Evolutionary conservation across 2,888 invertebrate genomes (phyloP), one percentile per base, ranked within the genome.

Genomic region (Rotaria socialis): DNA sequence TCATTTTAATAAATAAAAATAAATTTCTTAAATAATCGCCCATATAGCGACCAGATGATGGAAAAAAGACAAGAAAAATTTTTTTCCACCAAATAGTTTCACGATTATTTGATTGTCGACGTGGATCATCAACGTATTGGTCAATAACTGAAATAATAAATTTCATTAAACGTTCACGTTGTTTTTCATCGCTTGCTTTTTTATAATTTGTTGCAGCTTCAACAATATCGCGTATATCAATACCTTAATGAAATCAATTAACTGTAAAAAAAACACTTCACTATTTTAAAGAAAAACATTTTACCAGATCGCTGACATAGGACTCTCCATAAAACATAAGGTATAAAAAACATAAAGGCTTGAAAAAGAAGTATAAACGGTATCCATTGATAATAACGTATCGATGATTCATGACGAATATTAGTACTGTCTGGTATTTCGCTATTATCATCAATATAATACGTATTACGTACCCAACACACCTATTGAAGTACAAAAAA

Each of bases 381-480:
- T 75, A 87, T 85, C 87, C 87, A 87, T 85, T 87, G 87, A 84
- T 87, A 87, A 60, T 87, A 87, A 27, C 85, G 80, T 24, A 87
- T 52, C 41, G 84, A 84, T 11, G 67, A 60, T 10, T 85, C 80
- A 47, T 75, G 58, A 2, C 87, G 84, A 16, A 52, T 67, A 52
- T 60, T 41, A 56, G 47, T 80, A n/a, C n/a, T 85, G 24, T 87
- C 85, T 19, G 87, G 87, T 58, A 87, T 80, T 43, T 87, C 58
- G 22, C 58, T 85, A 84, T 87, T 43, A 41, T 85, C 85, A 11
- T 85, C 58, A 35, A 87, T 58, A 75, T 87, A 87, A 74, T 87
- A 87, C 24, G 87, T 87, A 56, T 87, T 87, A 22, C 85, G 84
- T 35, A 87, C 87, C 87, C 87, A 87, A 58, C 87, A 87, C 35